Percentiles rank a stretch among this genome's conserved stretches.
Conservation (phyloP, 2,797 vertebrate genomes). For the Limosa lapponica region DNA sequence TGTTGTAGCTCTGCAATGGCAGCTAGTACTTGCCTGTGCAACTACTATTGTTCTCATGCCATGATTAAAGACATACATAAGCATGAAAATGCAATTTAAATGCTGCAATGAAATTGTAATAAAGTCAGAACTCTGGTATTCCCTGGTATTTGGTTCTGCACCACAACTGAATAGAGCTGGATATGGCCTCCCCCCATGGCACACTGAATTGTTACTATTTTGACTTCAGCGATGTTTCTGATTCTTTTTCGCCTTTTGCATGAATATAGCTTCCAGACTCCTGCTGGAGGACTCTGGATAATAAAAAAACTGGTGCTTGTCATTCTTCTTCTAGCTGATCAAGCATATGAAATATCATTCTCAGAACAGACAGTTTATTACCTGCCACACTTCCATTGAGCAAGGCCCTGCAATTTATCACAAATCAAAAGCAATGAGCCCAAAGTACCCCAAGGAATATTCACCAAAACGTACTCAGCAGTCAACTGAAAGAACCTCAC, state of each 20-base stretch:
- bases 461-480: neutral
- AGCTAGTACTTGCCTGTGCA: neutral
- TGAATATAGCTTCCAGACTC: constrained; percentile 32
- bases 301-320: constrained; percentile 29
- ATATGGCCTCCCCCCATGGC: neutral
- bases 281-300: constrained; percentile 25
- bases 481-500: constrained; percentile 72
- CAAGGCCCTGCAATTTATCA: constrained; percentile 51
- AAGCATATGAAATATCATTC: constrained; percentile 59
- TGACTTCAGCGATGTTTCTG: neutral
- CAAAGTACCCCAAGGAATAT: neutral
- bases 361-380: constrained; percentile 58
- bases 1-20: neutral
- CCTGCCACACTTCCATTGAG: neutral
- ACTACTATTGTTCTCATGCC: neutral
- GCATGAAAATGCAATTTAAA: neutral
- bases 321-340: constrained; percentile 58
- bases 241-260: constrained; percentile 8
- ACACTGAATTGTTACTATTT: constrained; percentile 19
- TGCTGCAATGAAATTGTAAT: constrained; percentile 12
- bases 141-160: constrained; percentile 16
- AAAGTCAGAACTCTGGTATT: constrained; percentile 29
- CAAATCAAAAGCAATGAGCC: neutral
- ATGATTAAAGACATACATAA: neutral
- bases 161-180: constrained; percentile 4